These are phyloP conservation scores for Circaetus cinerascens DNA, from an alignment of 2,113 vertebrate genomes.

Conservation along the genomic window DNA sequence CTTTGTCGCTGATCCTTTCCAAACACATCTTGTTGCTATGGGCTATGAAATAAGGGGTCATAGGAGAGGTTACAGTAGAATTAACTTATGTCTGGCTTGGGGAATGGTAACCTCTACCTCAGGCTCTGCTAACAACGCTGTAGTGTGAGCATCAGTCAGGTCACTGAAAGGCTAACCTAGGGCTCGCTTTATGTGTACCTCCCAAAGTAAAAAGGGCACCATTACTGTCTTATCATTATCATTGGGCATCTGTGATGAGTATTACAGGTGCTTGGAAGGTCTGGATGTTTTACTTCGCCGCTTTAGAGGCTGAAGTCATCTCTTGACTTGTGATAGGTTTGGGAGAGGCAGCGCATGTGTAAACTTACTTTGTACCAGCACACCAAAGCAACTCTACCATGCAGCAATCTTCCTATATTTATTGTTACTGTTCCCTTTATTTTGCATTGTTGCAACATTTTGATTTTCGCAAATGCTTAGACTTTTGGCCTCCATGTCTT, in stretches of 20 bases:
- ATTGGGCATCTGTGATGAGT: fast-evolving
- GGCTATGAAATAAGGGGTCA: background rate
- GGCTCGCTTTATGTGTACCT: fast-evolving
- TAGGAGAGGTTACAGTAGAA: background rate
- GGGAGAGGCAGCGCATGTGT: background rate
- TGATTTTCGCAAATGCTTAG: background rate
- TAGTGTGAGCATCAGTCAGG: background rate
- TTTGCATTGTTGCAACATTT: background rate
- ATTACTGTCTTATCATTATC: fast-evolving
- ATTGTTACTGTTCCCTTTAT: background rate
- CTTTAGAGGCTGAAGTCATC: background rate
- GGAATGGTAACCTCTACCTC: background rate
- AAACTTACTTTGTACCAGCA: background rate
- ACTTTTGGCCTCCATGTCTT: background rate
- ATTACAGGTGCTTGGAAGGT: background rate
- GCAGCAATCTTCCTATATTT: background rate
- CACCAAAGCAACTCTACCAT: background rate
- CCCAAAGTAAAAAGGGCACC: background rate
- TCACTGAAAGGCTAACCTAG: background rate
- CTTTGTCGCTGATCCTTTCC: background rate
- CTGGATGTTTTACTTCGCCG: background rate
- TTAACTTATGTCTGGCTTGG: background rate
- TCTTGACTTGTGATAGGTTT: background rate
- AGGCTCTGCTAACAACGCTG: background rate
- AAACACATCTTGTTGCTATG: background rate